These are phyloP conservation scores for Heliconius aoede DNA, from an alignment of 2,888 invertebrate genomes.

Conservation along the genomic window DNA sequence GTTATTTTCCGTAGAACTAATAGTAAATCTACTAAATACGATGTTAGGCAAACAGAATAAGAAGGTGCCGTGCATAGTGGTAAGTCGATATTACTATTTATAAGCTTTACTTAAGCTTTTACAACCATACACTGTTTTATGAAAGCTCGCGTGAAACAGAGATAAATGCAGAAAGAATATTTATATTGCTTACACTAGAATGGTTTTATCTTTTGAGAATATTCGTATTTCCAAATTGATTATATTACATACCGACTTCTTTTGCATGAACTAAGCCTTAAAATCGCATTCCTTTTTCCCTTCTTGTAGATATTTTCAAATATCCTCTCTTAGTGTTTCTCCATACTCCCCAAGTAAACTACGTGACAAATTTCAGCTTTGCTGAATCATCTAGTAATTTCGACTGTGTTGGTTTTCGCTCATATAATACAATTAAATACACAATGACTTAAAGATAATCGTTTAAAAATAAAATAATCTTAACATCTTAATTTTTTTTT, in stretches of 20 bases:
- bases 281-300: background rate
- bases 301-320: no score
- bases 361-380: no score
- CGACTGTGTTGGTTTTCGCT: no score
- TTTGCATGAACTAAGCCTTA: background rate
- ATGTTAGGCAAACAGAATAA: slow-evolving; percentile 27
- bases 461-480: background rate
- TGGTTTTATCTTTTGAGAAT: background rate
- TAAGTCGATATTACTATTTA: slow-evolving; percentile 23
- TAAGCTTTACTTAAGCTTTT: slow-evolving; percentile 18
- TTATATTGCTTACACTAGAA: background rate
- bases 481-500: no score
- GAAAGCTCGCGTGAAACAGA: slow-evolving; percentile 1
- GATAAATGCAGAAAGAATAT: background rate
- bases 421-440: no score
- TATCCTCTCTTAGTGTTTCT: no score
- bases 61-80: slow-evolving; percentile 21
- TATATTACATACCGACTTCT: no score
- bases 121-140: background rate
- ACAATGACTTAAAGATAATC: no score
- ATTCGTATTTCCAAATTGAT: no score
- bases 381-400: no score
- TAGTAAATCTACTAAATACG: background rate
- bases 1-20: background rate
- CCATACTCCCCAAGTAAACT: no score